A percentile compares a stretch with the other conserved stretches of the same genome.
Conservation (phyloP, 2,888 invertebrate genomes). For the Apomyelois bistriatella region DNA sequence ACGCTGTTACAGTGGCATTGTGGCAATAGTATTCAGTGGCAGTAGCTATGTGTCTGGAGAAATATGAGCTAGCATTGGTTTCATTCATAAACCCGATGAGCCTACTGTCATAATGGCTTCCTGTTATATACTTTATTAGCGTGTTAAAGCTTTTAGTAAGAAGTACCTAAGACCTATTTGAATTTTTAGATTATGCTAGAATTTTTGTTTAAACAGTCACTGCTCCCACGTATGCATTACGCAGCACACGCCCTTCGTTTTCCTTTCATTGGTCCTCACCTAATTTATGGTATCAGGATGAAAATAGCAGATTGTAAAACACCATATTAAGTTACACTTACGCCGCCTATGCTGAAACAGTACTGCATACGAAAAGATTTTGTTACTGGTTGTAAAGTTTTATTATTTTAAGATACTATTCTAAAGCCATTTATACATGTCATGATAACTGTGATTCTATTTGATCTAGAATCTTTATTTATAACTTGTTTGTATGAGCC, state of each 20-base stretch:
- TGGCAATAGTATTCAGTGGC: conserved; percentile 18
- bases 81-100: conserved; percentile 40
- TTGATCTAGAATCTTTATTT: too few relatives aligned
- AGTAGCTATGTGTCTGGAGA: conserved; percentile 49
- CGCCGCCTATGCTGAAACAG: conserved; percentile 22
- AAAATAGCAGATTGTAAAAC: conserved; percentile 8
- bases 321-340: conserved; percentile 25
- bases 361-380: conserved; percentile 35
- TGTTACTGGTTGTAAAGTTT: conserved; percentile 60
- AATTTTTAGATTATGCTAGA: too few relatives aligned
- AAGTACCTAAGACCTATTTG: too few relatives aligned
- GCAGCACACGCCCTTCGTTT: neutral
- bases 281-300: neutral
- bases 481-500: too few relatives aligned
- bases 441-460: neutral
- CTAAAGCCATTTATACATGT: conserved; percentile 12
- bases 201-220: too few relatives aligned
- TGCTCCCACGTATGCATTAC: neutral
- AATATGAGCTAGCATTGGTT: conserved; percentile 48
- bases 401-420: conserved; percentile 60
- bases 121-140: neutral
- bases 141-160: conserved; percentile 9
- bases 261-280: neutral
- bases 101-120: conserved; percentile 17
- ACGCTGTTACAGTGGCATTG: conserved; percentile 48